Base-by-base conservation (phyloP, 2,888 invertebrate genomes). In the Phrixothrix hirtus region DNA sequence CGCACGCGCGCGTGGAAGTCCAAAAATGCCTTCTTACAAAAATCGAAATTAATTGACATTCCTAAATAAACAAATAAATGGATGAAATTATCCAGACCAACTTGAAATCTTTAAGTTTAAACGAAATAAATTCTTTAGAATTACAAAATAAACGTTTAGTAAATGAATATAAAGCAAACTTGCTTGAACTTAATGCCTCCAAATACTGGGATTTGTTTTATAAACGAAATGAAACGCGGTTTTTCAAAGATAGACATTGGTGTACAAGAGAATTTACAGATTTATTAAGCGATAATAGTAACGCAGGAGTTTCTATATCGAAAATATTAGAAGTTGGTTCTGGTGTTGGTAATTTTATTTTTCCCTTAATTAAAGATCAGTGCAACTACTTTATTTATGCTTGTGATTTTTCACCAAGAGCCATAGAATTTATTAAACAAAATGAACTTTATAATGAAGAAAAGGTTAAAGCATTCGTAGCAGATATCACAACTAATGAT, bases 231-330 rank as follows among this genome's bases (percentile, higher is more conserved):
- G 90, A 92, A 65, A 91, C 88, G 0, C 84, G 90, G 64, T 97
- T 98, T 75, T 98, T 96, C 70, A 92, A 92, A 75, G 95, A 97
- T 75, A 83, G 97, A 10, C 94, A 95, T 71, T 98, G 99, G 99
- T 97, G 95, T 1, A 90, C 88, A 54, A 81, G 94, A 68, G 99
- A 99, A 79, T 96, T 99, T 78, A 78, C 85, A 63, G 93, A 94
- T 70, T 78, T 96, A 10, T 77, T 87, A 48, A 77, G 78, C 46
- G 79, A 77, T 45, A 71, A 77, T 73, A 61, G 82, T 70, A 77
- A 62, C 10, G 25, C 15, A n/a, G 34, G 29, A 7, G 13, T 9
- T 16, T 7, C 4, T 7, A 32, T 10, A 42, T 71, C 68, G 49
- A 73, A 76, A 7, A 78, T 91, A 39, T 76, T 92, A 12, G 96